Evolutionary conservation across 1,140 invertebrate genomes (phyloP).

Genomic region (Wasmannia auropunctata): DNA sequence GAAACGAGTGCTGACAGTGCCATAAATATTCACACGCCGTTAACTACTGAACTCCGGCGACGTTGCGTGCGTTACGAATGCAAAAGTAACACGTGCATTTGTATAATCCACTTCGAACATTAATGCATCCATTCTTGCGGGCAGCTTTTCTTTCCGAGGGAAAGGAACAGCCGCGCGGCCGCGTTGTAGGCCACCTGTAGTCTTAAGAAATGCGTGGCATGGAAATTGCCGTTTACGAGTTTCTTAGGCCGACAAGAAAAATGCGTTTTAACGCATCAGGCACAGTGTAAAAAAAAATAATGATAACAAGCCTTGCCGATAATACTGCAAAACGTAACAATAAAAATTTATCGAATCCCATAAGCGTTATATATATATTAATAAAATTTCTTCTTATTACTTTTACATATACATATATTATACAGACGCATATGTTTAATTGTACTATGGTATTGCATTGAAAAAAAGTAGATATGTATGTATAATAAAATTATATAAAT

Average conservation of each 20-base stretch:
- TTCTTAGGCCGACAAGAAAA: background rate
- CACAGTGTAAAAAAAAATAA: background rate
- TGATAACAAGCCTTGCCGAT: background rate
- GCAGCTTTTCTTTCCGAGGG: background rate
- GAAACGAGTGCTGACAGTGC: constrained; percentile 60
- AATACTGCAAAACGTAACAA: background rate
- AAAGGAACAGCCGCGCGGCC: background rate
- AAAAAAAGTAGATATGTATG: no score
- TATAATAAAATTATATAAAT: no score
- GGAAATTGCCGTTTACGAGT: constrained; percentile 2
- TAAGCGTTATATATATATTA: background rate
- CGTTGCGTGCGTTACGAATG: constrained; percentile 50
- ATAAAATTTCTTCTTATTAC: no score
- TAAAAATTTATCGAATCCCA: background rate
- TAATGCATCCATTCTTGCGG: constrained; percentile 42
- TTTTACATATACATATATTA: no score
- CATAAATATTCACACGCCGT: constrained; percentile 60
- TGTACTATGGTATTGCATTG: no score
- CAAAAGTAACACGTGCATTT: constrained; percentile 39
- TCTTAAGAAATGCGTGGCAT: background rate
- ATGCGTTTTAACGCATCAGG: background rate
- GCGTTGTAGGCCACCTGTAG: background rate
- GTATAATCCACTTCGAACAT: constrained; percentile 50
- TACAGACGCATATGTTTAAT: no score
- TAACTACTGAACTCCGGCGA: constrained; percentile 50